Evolutionary conservation across 2,797 vertebrate species (phyloP).

Genomic region (Anniella stebbinsi): DNA sequence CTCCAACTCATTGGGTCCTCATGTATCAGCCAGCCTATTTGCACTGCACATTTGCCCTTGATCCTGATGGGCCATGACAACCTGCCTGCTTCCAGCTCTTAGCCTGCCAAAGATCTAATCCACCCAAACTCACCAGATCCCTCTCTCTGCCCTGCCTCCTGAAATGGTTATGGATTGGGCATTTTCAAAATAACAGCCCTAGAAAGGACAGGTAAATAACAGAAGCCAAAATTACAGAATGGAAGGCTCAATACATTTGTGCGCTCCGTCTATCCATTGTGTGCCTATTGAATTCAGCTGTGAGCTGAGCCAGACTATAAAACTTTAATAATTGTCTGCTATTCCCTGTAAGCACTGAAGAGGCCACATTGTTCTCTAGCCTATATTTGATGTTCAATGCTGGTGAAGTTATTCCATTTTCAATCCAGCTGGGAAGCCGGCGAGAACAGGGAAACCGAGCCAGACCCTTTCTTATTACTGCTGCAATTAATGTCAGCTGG

Average conservation of each 20-base stretch:
- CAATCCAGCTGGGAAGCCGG: constrained; percentile 18
- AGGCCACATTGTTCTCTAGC: constrained; percentile 20
- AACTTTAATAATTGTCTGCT: constrained; percentile 45
- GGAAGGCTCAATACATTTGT: constrained; percentile 19
- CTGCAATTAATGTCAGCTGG: constrained; percentile 12
- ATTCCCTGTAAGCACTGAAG: constrained; percentile 33
- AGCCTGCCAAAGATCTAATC: not conserved
- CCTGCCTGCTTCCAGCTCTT: too few relatives aligned
- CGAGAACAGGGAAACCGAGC: constrained; percentile 2
- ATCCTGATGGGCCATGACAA: too few relatives aligned
- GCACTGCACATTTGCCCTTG: too few relatives aligned
- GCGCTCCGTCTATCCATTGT: constrained; percentile 23
- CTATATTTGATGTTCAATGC: constrained; percentile 33
- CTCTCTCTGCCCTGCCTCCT: too few relatives aligned
- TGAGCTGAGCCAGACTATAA: constrained; percentile 53
- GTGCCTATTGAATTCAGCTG: constrained; percentile 32
- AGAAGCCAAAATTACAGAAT: constrained; percentile 28
- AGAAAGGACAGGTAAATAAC: constrained; percentile 27
- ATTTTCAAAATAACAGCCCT: too few relatives aligned
- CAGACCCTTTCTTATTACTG: not conserved
- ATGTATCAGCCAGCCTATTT: too few relatives aligned
- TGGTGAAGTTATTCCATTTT: constrained; percentile 39
- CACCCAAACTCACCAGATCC: not conserved
- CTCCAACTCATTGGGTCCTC: too few relatives aligned
- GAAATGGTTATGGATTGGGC: too few relatives aligned